Conservation (phyloP, 2,888 invertebrate species). For the Carterocephalus palaemon region DNA sequence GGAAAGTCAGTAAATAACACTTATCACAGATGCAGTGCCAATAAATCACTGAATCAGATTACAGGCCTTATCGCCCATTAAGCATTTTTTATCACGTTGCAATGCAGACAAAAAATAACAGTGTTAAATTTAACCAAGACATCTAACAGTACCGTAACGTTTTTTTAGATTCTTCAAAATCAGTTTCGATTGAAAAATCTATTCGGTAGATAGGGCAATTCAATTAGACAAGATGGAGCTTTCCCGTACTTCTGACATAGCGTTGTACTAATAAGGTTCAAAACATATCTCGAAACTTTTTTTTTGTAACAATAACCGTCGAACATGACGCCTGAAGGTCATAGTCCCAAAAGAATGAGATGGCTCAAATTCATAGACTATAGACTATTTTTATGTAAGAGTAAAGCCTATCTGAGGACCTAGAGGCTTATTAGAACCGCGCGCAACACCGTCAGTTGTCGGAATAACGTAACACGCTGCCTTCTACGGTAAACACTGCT, state of each 20-base stretch:
- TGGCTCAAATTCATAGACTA: slow-evolving; percentile 57
- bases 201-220: slow-evolving; percentile 56
- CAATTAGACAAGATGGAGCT: slow-evolving; percentile 65
- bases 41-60: slow-evolving; percentile 14
- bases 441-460: slow-evolving; percentile 4
- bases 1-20: no score
- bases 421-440: not conserved
- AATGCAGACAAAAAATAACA: slow-evolving; percentile 49
- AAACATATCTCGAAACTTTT: slow-evolving; percentile 67
- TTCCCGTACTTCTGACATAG: slow-evolving; percentile 66
- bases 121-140: slow-evolving; percentile 46
- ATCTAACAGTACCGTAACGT: slow-evolving; percentile 48
- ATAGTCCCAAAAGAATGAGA: slow-evolving; percentile 64
- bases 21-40: slow-evolving; percentile 11
- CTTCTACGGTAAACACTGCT: not conserved
- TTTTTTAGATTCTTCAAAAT: slow-evolving; percentile 55
- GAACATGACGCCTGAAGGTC: no score
- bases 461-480: not conserved
- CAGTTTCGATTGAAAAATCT: slow-evolving; percentile 63
- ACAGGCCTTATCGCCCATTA: slow-evolving; percentile 16
- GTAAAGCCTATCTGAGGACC: not conserved
- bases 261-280: slow-evolving; percentile 55
- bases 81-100: slow-evolving; percentile 30
- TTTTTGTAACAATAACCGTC: slow-evolving; percentile 63
- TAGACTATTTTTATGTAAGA: no score